Evolutionary conservation across 2,888 invertebrate genomes (phyloP), one percentile per base, ranked within the genome.

Genomic region (Ophion ellenae): DNA sequence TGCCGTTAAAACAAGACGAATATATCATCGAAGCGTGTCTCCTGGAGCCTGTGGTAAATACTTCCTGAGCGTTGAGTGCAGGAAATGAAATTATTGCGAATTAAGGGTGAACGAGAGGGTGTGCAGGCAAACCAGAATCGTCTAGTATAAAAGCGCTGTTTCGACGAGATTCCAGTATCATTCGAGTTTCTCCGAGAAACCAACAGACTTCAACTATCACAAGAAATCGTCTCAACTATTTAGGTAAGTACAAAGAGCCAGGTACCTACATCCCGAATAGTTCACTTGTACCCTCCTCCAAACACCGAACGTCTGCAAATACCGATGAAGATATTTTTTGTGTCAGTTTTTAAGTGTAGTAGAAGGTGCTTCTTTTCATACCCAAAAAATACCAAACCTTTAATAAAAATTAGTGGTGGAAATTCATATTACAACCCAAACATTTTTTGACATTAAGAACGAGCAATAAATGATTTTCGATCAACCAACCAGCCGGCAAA

Each of bases 71-170:
- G 59, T 36, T 81, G 79, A 88, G 87, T 87, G 84, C 86, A 77
- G 88, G 88, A 88, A 88, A 88, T 84, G 14, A 36, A 83, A 81
- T 86, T 77, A 83, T 66, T 20, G 61, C 57, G 76, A 78, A 83
- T 75, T 75, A 67, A 64, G 71, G 79, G 61, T 75, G 28, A 24
- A 61, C 59, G 28, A 63, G 36, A 67, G 81, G 77, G 66, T 76
- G 70, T 77, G 76, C 24, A 24, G 24, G 47, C 66, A 76, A 59
- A 67, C 47, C 47, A 81, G 36, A 32, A 73, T 69, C 71, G 47
- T 53, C 45, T 32, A 47, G 81, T 88, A 87, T 88, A 88, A 80
- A 88, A 88, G 71, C 82, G 63, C 40, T n/a, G 66, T 28, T n/a
- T 64, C 73, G 28, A 63, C 59, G 64, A 81, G 45, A 57, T 81